Evolutionary conservation across 2,113 vertebrate species (phyloP).

Genomic region (Passer montanus): DNA sequence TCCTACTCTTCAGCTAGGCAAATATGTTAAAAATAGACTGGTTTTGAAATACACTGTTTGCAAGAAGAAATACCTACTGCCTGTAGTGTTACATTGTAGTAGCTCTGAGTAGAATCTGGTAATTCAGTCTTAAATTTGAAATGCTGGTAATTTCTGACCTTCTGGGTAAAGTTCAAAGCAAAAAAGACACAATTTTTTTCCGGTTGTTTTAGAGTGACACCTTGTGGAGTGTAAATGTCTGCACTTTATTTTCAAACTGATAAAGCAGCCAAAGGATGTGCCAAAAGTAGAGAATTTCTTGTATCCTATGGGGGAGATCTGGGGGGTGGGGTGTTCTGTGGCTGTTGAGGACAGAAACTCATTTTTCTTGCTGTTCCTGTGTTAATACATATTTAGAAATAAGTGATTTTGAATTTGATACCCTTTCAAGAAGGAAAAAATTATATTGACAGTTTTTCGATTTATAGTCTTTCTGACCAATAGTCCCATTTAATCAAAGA

Average conservation of each 20-base stretch:
- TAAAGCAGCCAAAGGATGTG: not conserved
- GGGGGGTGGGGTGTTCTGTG: not conserved
- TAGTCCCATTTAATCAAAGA: not conserved
- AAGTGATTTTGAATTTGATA: not conserved
- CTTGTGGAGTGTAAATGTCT: slow-evolving; percentile 21
- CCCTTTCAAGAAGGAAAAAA: not conserved
- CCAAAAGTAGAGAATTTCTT: not conserved
- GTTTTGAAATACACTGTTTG: not conserved
- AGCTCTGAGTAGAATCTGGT: not conserved
- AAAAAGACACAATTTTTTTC: not conserved
- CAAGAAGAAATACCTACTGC: not conserved
- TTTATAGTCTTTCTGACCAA: not conserved
- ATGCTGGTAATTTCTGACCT: not conserved
- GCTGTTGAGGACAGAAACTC: not conserved
- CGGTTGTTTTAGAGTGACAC: slow-evolving; percentile 43
- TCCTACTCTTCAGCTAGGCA: not conserved
- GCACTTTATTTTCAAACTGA: not conserved
- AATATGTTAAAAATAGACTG: not conserved
- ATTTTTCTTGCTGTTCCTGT: not conserved
- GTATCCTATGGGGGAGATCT: accelerated
- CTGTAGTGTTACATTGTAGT: not conserved
- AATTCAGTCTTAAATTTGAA: not conserved
- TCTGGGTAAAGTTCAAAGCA: not conserved
- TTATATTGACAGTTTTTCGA: not conserved
- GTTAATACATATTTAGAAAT: not conserved